A percentile compares a stretch with the other conserved stretches of the same genome.
phyloP scores from a whole-genome alignment of 2,888 invertebrate genomes.

The Sicus ferrugineus region DNA sequence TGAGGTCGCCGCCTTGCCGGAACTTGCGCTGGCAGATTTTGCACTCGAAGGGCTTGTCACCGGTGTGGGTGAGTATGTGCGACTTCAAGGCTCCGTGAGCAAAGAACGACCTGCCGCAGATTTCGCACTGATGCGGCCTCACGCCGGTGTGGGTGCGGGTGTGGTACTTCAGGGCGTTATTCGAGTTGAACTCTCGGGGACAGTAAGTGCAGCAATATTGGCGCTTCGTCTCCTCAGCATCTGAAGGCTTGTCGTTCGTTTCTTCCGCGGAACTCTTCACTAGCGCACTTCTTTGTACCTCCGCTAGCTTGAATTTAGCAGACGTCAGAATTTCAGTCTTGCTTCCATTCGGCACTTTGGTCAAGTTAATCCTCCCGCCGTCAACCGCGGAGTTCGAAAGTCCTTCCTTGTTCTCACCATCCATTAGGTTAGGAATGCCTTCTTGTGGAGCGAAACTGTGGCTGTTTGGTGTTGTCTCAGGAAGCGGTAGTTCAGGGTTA shows the following conservation, averaged over 20 bases:
- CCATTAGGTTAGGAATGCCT: background rate
- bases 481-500: background rate
- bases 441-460: too few relatives aligned
- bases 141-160: conserved; percentile 80
- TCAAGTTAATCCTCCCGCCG: background rate
- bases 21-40: conserved; percentile 78
- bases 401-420: background rate
- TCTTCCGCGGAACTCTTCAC: background rate
- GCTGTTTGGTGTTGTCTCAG: background rate
- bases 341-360: background rate
- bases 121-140: conserved; percentile 78
- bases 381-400: background rate
- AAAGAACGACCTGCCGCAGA: conserved; percentile 85
- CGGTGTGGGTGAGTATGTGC: conserved; percentile 82
- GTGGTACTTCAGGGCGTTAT: conserved; percentile 86
- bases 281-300: background rate
- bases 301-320: background rate
- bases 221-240: conserved; percentile 5
- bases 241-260: background rate
- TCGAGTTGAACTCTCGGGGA: conserved; percentile 77
- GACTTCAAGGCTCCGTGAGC: conserved; percentile 83
- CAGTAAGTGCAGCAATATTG: conserved; percentile 66
- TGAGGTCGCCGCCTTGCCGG: conserved; percentile 88
- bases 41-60: conserved; percentile 86
- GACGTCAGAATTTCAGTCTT: background rate